A percentile compares a stretch with the other conserved stretches of the same genome.
Conservation (phyloP, 2,888 invertebrate species). For the Pomacea canaliculata region DNA sequence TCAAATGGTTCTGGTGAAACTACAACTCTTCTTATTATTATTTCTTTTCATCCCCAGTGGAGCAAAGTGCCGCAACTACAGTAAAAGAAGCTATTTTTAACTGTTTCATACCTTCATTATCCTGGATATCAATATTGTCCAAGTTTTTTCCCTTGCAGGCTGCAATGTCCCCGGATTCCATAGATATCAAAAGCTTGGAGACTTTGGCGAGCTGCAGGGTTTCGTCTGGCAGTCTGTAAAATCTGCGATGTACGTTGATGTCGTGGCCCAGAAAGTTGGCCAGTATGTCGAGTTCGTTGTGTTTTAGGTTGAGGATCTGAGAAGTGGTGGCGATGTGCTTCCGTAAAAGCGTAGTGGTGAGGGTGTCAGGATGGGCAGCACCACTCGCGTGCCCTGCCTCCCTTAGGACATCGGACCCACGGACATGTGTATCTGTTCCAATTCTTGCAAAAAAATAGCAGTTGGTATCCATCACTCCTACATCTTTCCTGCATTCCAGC, state of each 20-base stretch:
- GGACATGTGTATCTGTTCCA: constrained; percentile 7
- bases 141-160: too few relatives aligned
- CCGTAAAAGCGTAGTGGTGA: constrained; percentile 28
- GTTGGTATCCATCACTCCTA: constrained; percentile 12
- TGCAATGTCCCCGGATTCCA: constrained; percentile 15
- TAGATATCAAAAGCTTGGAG: constrained; percentile 26
- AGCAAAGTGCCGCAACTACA: too few relatives aligned
- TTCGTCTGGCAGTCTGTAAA: constrained; percentile 27
- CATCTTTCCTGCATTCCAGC: not conserved
- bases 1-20: too few relatives aligned
- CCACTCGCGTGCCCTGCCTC: not conserved
- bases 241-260: constrained; percentile 30
- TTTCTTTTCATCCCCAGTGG: too few relatives aligned
- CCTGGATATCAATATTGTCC: too few relatives aligned
- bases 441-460: constrained; percentile 19
- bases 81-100: too few relatives aligned
- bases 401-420: not conserved
- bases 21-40: too few relatives aligned
- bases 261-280: constrained; percentile 32
- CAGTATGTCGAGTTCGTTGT: constrained; percentile 31
- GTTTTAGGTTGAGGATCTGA: constrained; percentile 31
- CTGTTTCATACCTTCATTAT: too few relatives aligned
- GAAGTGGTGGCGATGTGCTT: constrained; percentile 34
- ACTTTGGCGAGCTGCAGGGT: constrained; percentile 27
- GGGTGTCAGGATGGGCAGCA: constrained; percentile 2